Evolutionary conservation across 2,888 invertebrate species (phyloP), one percentile per base, ranked within the genome.

Genomic region (Bibio marci): DNA sequence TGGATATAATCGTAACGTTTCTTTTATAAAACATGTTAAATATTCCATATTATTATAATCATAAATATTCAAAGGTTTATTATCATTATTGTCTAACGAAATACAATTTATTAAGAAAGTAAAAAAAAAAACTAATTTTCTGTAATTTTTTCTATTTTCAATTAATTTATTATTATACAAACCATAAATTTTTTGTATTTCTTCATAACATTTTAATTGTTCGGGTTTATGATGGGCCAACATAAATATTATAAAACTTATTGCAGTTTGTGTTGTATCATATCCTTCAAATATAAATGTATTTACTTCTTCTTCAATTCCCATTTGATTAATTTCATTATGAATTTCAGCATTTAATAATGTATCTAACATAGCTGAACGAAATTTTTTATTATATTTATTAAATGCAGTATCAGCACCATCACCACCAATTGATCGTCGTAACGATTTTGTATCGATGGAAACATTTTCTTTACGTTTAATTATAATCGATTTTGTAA

Each of bases 231-330:
- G 52, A 19, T 65, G 59, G 1, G 73, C 70, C 13, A 75, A 47
- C 36, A 67, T 50, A 48, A 71, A 51, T 11, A 73, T 49, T 8
- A 63, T 55, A 46, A 66, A 69, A 22, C 61, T 59, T 10, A 73
- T 49, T 5, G 64, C 67, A 37, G 62, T 58, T 1, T 73, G 65
- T 1, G 72, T 71, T 0, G 76, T 76, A 42, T 76, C 76, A 48
- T 74, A 74, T 1, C 76, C n/a, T n/a, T n/a, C n/a, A n/a, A n/a
- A n/a, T n/a, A n/a, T n/a, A n/a, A n/a, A n/a, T n/a, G n/a, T n/a
- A 72, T n/a, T n/a, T 2, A 73, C 72, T 57, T 73, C 73, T 50
- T 72, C 72, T 46, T 67, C 63, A 41, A 73, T 68, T 3, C 70
- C 71, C 37, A 53, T 49, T 43, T 64, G 63, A 47, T 68, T 64